Base-by-base conservation (phyloP, 2,113 vertebrate species). In the Phainopepla nitens region DNA sequence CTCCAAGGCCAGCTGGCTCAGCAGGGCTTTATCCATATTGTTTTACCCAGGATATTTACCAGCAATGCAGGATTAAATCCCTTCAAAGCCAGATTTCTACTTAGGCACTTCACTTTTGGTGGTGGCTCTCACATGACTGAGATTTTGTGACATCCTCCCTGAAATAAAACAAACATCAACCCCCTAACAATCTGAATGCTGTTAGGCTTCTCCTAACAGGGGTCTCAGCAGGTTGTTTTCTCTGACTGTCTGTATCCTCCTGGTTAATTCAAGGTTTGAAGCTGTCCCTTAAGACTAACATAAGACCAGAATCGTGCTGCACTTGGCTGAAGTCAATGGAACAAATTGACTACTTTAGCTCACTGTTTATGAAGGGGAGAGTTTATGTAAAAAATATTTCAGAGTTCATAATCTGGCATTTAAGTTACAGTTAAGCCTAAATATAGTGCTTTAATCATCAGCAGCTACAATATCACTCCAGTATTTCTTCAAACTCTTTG, bases 1-100 rank as follows among this genome's bases (percentile, higher is more conserved):
- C 23, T 19, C 41, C 90, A 93, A 93, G 90, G 89, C 87, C 94
- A 96, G 89, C 76, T 91, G 44, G 47, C 84, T 97, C 96, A 91
- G 93, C 93, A 87, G 76, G 33, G 27, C 35, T 84, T 88, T 94
- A 75, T 61, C 89, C 66, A 71, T 56, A 22, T 20, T 64, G 58
- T 70, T 95, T 93, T 79, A 70, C 68, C 41, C 39, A 36, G 65
- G 45, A 73, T 87, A 70, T 91, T 95, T 96, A 81, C 56, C 33
- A 21, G 3, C 1, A 9, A 60, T n/a, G 15, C 31, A 51, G 41
- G 29, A 50, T 49, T 68, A 92, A 97, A 93, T 58, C 44, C 72
- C 31, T 89, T 90, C n/a, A 73, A 76, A 91, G 8, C 7, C 33
- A 41, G 12, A 68, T 77, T 53, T 85, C 86, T 62, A 72, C 31